Percentiles rank a stretch among this genome's conserved stretches.
Evolutionary conservation across 2,888 invertebrate genomes (phyloP).

Genomic region (Netelia virgata): DNA sequence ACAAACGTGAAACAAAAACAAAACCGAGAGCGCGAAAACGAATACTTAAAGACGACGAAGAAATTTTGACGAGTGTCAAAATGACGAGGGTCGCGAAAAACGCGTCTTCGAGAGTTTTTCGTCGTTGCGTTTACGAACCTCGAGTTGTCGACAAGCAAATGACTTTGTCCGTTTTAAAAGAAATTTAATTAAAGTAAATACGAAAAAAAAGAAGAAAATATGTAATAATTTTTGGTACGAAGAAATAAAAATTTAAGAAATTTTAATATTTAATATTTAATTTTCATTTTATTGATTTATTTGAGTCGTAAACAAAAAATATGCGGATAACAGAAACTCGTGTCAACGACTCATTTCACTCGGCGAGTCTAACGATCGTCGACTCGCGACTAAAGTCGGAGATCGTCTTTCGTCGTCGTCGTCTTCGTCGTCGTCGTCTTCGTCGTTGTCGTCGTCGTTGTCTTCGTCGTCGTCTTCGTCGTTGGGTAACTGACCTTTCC

Average conservation of each 20-base stretch:
- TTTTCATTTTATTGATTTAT: no score
- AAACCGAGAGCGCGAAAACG: neutral
- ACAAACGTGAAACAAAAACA: neutral
- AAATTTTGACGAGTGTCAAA: neutral
- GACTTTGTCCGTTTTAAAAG: neutral
- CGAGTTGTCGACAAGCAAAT: neutral
- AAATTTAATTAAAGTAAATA: neutral
- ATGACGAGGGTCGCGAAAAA: neutral
- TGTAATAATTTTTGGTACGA: neutral
- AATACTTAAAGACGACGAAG: constrained; percentile 6
- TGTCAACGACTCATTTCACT: constrained; percentile 35
- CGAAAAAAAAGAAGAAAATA: neutral
- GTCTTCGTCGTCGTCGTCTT: constrained; percentile 28
- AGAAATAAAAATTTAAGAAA: no score
- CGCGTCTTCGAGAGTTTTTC: neutral
- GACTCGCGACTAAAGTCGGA: constrained; percentile 45
- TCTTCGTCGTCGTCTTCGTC: constrained; percentile 32
- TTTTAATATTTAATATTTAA: no score
- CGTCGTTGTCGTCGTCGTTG: constrained; percentile 24
- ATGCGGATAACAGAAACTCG: constrained; percentile 27
- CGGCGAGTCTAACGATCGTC: constrained; percentile 26
- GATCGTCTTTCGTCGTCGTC: constrained; percentile 14
- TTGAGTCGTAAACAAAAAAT: neutral
- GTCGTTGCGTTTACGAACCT: constrained; percentile 12
- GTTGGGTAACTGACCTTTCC: constrained; percentile 69